Evolutionary conservation across 1,140 invertebrate species (phyloP), one percentile per base, ranked within the genome.

Genomic region (Musca vetustissima): DNA sequence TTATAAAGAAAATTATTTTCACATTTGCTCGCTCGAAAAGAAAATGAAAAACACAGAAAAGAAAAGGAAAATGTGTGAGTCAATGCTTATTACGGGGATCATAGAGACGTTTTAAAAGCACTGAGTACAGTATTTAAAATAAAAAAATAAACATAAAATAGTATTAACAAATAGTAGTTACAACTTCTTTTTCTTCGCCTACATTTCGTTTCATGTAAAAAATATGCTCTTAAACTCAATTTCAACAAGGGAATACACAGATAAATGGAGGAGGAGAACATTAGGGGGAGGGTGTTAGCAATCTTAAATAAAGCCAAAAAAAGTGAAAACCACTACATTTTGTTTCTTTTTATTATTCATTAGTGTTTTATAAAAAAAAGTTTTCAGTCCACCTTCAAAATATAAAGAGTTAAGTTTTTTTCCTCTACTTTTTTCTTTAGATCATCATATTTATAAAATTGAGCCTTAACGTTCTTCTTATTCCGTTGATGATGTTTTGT

Each of bases 401-500:
- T 59, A 19, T 25, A 59, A 59, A 36, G 57, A 36, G 57, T 61
- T 61, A 61, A 61, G 57, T 43, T 15, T 13, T 61, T 24, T 19
- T 61, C 6, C 13, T 43, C 8, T 36, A 43, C 17, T 61, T 11
- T 13, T 43, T 61, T 11, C 11, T 43, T 2, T 43, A 43, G 4
- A 43, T 43, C 36, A 9, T 43, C 36, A 43, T 4, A 28, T 28
- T 15, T 61, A 32, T 61, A 61, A 61, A 61, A 61, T 61, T 61
- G 57, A 43, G 57, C 28, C 57, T 61, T 61, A 61, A 61, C 57
- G 43, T 17, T 14, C 25, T 57, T 57, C n/a, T 61, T 69, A 69
- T 66, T 67, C 21, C 36, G 32, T 75, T 71, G 71, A 64, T 64
- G 66, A 69, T 25, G 75, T 48, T 68, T 78, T 74, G 69, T 80